Percentiles rank a stretch among this genome's conserved stretches.
These are phyloP conservation scores for Anguilla megastoma DNA, from an alignment of 2,797 vertebrate species.

Conservation along the genomic window DNA sequence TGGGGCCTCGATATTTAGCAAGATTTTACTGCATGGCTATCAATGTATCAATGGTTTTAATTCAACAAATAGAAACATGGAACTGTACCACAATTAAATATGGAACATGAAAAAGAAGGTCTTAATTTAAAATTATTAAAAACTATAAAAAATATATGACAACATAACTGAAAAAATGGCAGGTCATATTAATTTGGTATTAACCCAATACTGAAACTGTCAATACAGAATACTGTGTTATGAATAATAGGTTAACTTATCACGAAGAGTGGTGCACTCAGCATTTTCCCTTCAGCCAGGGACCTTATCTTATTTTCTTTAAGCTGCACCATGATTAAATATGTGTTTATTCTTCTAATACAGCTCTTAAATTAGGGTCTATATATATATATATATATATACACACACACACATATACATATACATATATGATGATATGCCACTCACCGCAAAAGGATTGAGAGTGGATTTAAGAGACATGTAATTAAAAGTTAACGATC, in stretches of 20 bases:
- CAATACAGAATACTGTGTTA: neutral
- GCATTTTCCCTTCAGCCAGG: neutral
- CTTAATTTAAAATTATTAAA: neutral
- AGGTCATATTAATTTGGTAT: neutral
- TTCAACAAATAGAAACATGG: neutral
- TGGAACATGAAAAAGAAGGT: neutral
- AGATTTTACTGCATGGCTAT: neutral
- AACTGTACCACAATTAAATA: neutral
- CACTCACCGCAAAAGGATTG: neutral
- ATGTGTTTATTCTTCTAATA: neutral
- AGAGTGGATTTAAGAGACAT: conserved; percentile 25
- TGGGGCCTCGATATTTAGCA: neutral
- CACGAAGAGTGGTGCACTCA: neutral
- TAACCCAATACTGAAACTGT: neutral
- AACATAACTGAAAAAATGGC: neutral
- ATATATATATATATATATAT: neutral
- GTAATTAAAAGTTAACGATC: conserved; percentile 70
- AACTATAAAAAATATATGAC: neutral
- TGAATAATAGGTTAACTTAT: neutral
- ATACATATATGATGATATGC: neutral
- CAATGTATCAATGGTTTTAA: neutral
- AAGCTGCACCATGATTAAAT: neutral
- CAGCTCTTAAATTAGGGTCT: neutral
- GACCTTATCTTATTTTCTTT: neutral
- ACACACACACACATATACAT: neutral